Evolutionary conservation across 2,113 vertebrate genomes (phyloP).

Genomic region (Oncorhynchus masou): DNA sequence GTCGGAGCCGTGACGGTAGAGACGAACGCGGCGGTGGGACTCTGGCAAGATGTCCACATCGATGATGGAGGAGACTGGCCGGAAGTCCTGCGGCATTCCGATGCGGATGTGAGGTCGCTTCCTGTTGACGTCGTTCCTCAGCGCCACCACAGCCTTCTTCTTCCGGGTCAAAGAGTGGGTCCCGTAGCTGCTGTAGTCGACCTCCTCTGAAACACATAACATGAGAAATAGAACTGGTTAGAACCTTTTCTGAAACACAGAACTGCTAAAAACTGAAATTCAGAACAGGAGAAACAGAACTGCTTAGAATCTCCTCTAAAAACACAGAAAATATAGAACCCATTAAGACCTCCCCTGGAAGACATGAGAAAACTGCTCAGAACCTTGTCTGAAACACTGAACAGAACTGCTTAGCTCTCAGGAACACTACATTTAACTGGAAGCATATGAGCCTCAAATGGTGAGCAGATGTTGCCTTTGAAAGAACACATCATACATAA

Average conservation of each 20-base stretch:
- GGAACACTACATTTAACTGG: too few species aligned
- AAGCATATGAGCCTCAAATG: too few species aligned
- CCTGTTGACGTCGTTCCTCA: slow-evolving; percentile 87
- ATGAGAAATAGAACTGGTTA: slow-evolving; percentile 3
- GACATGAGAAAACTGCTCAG: too few species aligned
- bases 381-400: too few species aligned
- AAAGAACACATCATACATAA: too few species aligned
- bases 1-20: slow-evolving; percentile 93
- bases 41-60: slow-evolving; percentile 97
- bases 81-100: slow-evolving; percentile 93
- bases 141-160: slow-evolving; percentile 86
- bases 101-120: slow-evolving; percentile 90
- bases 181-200: slow-evolving; percentile 88
- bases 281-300: too few species aligned
- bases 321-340: too few species aligned
- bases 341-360: too few species aligned
- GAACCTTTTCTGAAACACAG: neutral
- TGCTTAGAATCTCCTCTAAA: too few species aligned
- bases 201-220: slow-evolving; percentile 83
- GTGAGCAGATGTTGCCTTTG: too few species aligned
- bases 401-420: too few species aligned
- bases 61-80: slow-evolving; percentile 96
- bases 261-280: too few species aligned
- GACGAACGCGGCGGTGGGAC: slow-evolving; percentile 89
- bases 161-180: slow-evolving; percentile 85